These are phyloP conservation scores for Drosophila baimaii DNA, from an alignment of 1,140 invertebrate genomes.

Conservation along the genomic window DNA sequence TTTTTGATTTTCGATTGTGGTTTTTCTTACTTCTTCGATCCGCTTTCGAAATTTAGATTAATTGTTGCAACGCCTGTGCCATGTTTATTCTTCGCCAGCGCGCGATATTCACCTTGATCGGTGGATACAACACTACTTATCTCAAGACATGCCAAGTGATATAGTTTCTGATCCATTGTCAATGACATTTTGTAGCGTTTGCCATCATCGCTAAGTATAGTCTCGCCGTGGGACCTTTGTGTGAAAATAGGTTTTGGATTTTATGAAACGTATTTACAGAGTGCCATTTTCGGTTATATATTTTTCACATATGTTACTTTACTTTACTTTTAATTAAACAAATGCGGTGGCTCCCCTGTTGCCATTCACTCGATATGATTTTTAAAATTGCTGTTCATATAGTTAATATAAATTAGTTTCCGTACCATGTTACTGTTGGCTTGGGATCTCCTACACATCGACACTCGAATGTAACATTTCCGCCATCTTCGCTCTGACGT, in stretches of 20 bases:
- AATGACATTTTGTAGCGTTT: conserved; percentile 91
- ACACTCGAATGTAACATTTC: conserved; percentile 97
- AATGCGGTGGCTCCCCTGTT: conserved; percentile 5
- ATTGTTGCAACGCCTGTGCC: conserved; percentile 97
- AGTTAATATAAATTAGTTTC: conserved; percentile 9
- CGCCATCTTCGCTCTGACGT: conserved; percentile 96
- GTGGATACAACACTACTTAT: conserved; percentile 92
- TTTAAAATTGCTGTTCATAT: conserved; percentile 3
- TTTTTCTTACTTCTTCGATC: conserved; percentile 92
- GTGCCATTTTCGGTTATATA: background rate
- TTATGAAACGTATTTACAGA: conserved; percentile 26
- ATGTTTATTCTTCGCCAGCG: conserved; percentile 95
- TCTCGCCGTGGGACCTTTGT: conserved; percentile 93
- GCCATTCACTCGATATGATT: background rate
- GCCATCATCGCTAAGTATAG: conserved; percentile 90
- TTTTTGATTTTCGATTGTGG: conserved; percentile 11
- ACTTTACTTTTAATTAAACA: background rate
- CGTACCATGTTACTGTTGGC: conserved; percentile 95
- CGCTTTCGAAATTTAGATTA: conserved; percentile 97
- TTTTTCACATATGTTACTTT: background rate
- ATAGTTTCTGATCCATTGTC: conserved; percentile 93
- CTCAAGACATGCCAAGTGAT: conserved; percentile 94
- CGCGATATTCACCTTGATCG: conserved; percentile 97
- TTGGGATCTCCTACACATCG: conserved; percentile 97
- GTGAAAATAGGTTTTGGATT: conserved; percentile 41